Evolutionary conservation across 2,113 vertebrate genomes (phyloP), one percentile per base, ranked within the genome.

Genomic region (Ornithorhynchus anatinus): DNA sequence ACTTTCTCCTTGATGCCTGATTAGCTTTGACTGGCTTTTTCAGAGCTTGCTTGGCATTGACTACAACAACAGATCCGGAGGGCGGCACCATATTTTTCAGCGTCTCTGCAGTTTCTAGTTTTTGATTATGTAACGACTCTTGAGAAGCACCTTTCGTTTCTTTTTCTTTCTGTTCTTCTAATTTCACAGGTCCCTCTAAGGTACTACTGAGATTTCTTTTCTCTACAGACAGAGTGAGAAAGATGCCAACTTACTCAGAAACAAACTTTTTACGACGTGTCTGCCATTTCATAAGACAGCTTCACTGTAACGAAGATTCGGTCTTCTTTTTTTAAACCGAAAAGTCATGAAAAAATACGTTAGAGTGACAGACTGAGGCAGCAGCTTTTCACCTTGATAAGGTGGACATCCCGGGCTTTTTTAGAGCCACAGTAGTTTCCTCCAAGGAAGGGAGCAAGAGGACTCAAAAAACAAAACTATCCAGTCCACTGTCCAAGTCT

Each of bases 1-100:
- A 97, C 97, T 93, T 95, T 83, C 89, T 96, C 53, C 88, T 86
- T 8, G 91, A 67, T 23, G 89, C 79, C 44, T 89, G 93, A 79
- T 94, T 96, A 72, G 82, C 77, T 88, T 91, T 89, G 17, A 53
- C 56, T 62, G 89, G 90, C 62, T 88, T 91, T 16, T 88, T 92
- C 54, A 77, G 85, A 72, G 73, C 76, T 37, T 77, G 93, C 58
- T 93, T 95, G 78, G 82, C 78, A 15, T 42, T 69, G 12, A 84
- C 75, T 40, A 66, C 51, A 5, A 61, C 77, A 48, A 87, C 53
- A 43, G 81, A 47, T 33, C 86, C 76, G 52, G 85, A 79, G 64
- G 89, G 73, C 7, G 72, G 65, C 8, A 79, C 19, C 0, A 69
- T 80, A 69, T 56, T 63, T 33, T 78, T 90, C 2, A 57, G 89